phyloP scores from a whole-genome alignment of 2,888 invertebrate genomes.

The Choreutis nemorana region DNA sequence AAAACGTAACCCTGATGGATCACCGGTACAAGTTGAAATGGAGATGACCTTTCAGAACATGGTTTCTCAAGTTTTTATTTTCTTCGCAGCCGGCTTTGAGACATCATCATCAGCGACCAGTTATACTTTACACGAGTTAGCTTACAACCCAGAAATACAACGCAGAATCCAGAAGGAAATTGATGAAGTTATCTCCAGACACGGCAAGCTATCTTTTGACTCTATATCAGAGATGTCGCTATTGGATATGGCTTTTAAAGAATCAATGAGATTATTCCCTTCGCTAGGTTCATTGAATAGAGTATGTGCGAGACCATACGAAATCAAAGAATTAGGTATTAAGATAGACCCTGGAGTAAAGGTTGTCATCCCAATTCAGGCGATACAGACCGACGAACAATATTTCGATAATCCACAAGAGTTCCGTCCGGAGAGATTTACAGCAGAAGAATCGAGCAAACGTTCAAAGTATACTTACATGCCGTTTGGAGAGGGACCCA shows the following conservation, averaged over 20 bases:
- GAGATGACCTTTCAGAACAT: conserved; percentile 10
- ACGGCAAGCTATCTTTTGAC: conserved; percentile 11
- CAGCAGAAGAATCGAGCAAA: conserved; percentile 11
- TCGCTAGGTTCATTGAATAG: conserved; percentile 10
- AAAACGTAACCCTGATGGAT: conserved; percentile 7
- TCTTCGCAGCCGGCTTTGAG: conserved; percentile 17
- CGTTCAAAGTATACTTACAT: conserved; percentile 24
- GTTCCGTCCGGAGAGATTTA: conserved; percentile 31
- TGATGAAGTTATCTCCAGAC: conserved; percentile 11
- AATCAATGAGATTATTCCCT: conserved; percentile 15
- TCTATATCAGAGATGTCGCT: conserved; percentile 10
- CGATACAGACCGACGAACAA: conserved; percentile 33
- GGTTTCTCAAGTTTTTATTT: conserved; percentile 15
- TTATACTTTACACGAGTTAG: conserved; percentile 22
- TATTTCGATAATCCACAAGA: conserved; percentile 32
- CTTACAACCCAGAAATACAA: conserved; percentile 21
- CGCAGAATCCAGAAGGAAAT: conserved; percentile 20
- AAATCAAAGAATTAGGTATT: conserved; percentile 16
- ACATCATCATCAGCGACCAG: conserved; percentile 19
- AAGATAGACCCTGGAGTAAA: conserved; percentile 35
- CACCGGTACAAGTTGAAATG: conserved; percentile 8
- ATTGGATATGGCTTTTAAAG: conserved; percentile 14
- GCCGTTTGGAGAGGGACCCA: conserved; percentile 39
- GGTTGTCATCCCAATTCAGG: conserved; percentile 33
- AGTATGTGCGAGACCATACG: conserved; percentile 11